Evolutionary conservation across 2,888 invertebrate species (phyloP).

Genomic region (Bembecia ichneumoniformis): DNA sequence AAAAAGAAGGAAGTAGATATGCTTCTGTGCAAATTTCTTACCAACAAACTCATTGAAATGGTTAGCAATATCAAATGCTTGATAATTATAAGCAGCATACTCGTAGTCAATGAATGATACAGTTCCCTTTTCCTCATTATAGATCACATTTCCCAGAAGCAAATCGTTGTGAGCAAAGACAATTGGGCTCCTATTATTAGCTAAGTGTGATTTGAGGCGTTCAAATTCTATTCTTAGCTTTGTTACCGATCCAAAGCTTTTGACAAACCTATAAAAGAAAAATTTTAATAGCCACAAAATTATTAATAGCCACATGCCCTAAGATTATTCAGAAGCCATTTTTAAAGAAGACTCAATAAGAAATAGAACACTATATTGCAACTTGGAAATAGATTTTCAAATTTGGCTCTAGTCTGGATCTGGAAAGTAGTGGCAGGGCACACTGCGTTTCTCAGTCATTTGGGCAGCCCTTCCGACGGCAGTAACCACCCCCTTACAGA

Average conservation of each 20-base stretch:
- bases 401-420: too few relatives aligned
- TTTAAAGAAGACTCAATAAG: not conserved
- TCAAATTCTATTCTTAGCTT: slow-evolving; percentile 80
- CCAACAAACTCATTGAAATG: slow-evolving; percentile 98
- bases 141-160: slow-evolving; percentile 93
- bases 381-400: too few relatives aligned
- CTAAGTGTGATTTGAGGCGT: slow-evolving; percentile 75
- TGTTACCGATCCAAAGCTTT: slow-evolving; percentile 76
- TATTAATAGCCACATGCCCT: not conserved
- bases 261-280: slow-evolving; percentile 75
- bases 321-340: slow-evolving; percentile 4
- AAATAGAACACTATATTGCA: not conserved
- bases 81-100: slow-evolving; percentile 94
- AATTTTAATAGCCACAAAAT: not conserved
- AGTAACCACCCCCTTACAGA: too few relatives aligned
- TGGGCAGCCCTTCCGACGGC: too few relatives aligned
- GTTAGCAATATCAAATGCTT: slow-evolving; percentile 96
- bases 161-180: slow-evolving; percentile 99
- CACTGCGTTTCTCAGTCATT: too few relatives aligned
- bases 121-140: slow-evolving; percentile 76
- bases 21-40: slow-evolving; percentile 39
- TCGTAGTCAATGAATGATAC: slow-evolving; percentile 98
- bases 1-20: too few relatives aligned
- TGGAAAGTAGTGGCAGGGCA: too few relatives aligned
- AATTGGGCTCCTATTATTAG: slow-evolving; percentile 78